Percentiles rank a stretch among this genome's conserved stretches.
Conservation (phyloP, 1,140 invertebrate genomes). For the Sycophila sp. region DNA sequence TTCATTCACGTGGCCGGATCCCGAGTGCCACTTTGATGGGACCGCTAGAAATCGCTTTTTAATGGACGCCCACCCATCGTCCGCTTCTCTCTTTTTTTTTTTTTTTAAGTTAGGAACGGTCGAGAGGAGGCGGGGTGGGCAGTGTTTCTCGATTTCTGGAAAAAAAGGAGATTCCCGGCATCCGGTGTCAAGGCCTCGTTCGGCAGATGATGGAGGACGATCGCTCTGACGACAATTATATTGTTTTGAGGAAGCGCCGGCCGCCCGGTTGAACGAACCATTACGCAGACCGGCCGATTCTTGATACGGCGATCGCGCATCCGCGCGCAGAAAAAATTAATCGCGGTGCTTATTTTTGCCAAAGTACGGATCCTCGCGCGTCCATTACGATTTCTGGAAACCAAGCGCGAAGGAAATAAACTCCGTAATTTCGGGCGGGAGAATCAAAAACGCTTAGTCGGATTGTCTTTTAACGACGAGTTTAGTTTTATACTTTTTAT, state of each 20-base stretch:
- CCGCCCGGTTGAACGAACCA: not conserved
- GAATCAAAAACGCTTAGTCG: too few relatives aligned
- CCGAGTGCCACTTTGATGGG: constrained; percentile 31
- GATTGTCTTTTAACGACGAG: too few relatives aligned
- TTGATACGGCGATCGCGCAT: too few relatives aligned
- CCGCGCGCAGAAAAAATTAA: constrained; percentile 5
- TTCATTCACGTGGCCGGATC: constrained; percentile 46
- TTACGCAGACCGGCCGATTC: not conserved
- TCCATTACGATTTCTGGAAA: not conserved
- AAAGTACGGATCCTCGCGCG: too few relatives aligned
- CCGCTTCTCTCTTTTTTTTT: constrained; percentile 35
- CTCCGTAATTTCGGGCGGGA: too few relatives aligned
- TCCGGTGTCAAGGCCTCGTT: constrained; percentile 50
- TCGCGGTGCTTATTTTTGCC: not conserved
- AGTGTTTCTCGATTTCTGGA: constrained; percentile 2
- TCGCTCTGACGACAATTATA: constrained; percentile 32
- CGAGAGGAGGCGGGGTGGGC: not conserved
- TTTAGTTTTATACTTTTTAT: too few relatives aligned
- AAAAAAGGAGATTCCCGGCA: constrained; percentile 47
- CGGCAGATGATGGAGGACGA: not conserved
- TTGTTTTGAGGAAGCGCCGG: not conserved
- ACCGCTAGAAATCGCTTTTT: constrained; percentile 61
- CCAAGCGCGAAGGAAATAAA: not conserved
- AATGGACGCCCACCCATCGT: constrained; percentile 48
- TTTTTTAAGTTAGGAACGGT: not conserved